Evolutionary conservation across 2,113 vertebrate species (phyloP).

Genomic region (Melospiza melodia): DNA sequence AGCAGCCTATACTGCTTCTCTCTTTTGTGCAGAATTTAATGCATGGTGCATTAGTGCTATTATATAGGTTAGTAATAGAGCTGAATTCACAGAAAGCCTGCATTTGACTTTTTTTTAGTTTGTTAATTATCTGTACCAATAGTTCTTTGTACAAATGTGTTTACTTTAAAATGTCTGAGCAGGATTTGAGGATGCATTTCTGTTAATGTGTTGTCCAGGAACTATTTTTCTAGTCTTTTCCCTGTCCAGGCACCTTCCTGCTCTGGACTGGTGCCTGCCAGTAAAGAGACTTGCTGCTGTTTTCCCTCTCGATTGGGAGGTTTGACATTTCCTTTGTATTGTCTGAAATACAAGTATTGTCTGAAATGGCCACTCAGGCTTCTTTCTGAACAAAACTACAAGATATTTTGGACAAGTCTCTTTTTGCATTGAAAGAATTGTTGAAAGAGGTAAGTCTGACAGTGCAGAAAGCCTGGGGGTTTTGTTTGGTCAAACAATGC

Average conservation of each 20-base stretch:
- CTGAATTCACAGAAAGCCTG: background rate
- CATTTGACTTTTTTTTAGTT: background rate
- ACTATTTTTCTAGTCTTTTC: background rate
- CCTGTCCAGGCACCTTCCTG: background rate
- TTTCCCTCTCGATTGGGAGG: fast-evolving
- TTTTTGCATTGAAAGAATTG: background rate
- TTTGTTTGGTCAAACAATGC: background rate
- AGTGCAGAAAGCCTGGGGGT: fast-evolving
- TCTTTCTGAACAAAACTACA: background rate
- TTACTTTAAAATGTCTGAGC: background rate
- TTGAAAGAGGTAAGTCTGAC: background rate
- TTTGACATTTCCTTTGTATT: background rate
- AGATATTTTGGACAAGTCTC: background rate
- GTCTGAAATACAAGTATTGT: background rate
- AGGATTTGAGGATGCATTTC: background rate
- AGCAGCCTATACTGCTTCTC: background rate
- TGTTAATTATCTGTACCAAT: background rate
- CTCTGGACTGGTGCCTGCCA: background rate
- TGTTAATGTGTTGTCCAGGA: background rate
- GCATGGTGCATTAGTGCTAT: background rate
- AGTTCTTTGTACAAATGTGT: background rate
- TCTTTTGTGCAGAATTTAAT: background rate
- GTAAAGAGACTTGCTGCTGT: fast-evolving
- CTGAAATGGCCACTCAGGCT: background rate
- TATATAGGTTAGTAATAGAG: background rate